Evolutionary conservation across 2,797 vertebrate species (phyloP).

Genomic region (Enteromius fasciolatus): DNA sequence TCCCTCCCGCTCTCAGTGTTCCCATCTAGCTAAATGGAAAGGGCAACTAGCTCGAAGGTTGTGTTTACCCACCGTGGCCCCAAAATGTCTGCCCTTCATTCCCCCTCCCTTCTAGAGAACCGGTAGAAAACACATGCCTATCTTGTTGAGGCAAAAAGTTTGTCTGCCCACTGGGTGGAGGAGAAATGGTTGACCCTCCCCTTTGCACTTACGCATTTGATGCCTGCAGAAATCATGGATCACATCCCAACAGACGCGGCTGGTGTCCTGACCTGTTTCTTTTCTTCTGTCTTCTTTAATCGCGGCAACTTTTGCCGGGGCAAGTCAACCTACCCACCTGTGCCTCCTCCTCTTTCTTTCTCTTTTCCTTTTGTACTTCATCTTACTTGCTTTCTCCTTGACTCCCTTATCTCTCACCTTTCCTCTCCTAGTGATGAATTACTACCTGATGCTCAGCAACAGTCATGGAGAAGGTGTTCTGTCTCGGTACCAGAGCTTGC

Average conservation of each 20-base stretch:
- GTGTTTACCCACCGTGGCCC: constrained; percentile 15
- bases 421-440: constrained; percentile 82
- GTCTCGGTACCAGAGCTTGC: constrained; percentile 86
- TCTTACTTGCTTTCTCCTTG: not conserved
- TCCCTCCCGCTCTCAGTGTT: constrained; percentile 58
- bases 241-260: constrained; percentile 36
- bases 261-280: constrained; percentile 33
- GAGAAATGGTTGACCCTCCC: constrained; percentile 47
- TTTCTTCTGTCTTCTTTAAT: not conserved
- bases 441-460: constrained; percentile 91
- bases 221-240: constrained; percentile 34
- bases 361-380: not conserved
- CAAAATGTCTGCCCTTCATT: constrained; percentile 31
- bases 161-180: constrained; percentile 53
- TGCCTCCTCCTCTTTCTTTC: constrained; percentile 13
- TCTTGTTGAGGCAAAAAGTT: constrained; percentile 45
- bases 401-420: not conserved
- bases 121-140: constrained; percentile 37
- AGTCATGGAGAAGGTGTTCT: constrained; percentile 83
- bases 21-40: constrained; percentile 36
- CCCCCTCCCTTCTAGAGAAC: constrained; percentile 36
- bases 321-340: constrained; percentile 1
- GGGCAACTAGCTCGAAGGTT: constrained; percentile 20
- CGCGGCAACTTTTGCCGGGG: constrained; percentile 6
- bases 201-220: constrained; percentile 38